Evolutionary conservation across 2,888 invertebrate species (phyloP), one percentile per base, ranked within the genome.

Genomic region (Villa cingulata): DNA sequence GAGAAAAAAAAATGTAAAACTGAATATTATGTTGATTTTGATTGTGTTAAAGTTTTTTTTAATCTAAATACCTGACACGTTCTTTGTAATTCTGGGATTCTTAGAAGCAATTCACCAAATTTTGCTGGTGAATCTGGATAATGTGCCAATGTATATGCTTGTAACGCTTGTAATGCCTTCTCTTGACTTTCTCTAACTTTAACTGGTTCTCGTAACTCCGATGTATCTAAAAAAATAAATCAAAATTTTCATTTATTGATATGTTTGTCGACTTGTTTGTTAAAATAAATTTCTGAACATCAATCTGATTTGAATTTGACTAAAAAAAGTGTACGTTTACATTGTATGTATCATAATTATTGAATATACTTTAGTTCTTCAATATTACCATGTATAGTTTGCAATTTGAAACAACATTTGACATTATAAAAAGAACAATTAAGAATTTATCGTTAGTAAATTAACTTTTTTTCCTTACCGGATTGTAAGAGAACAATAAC

Each of bases 181-280:
- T 95, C 94, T 68, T 95, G 95, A 44, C 92, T 91, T 41, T 87
- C 86, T 50, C 91, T 78, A 41, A 95, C 92, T 69, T 89, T 90
- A 61, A 90, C 89, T n/a, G 89, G 84, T 68, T 95, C 92, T 57
- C 86, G 83, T 48, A 96, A 70, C 60, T 92, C 94, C 42, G 89
- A 89, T 29, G 91, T 89, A 68, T 96, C 96, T 83, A 67, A 12
- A 51, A 49, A 23, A 48, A 12, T 19, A 7, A 39, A 43, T 20
- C n/a, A n/a, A n/a, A n/a, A n/a, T n/a, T n/a, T n/a, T n/a, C n/a
- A n/a, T n/a, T n/a, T n/a, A n/a, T n/a, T n/a, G n/a, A n/a, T n/a
- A n/a, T n/a, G n/a, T n/a, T n/a, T n/a, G n/a, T n/a, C n/a, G n/a
- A n/a, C n/a, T n/a, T n/a, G n/a, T n/a, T n/a, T n/a, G n/a, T n/a